Evolutionary conservation across 2,797 vertebrate genomes (phyloP).

Genomic region (Poeciliopsis presidionis): DNA sequence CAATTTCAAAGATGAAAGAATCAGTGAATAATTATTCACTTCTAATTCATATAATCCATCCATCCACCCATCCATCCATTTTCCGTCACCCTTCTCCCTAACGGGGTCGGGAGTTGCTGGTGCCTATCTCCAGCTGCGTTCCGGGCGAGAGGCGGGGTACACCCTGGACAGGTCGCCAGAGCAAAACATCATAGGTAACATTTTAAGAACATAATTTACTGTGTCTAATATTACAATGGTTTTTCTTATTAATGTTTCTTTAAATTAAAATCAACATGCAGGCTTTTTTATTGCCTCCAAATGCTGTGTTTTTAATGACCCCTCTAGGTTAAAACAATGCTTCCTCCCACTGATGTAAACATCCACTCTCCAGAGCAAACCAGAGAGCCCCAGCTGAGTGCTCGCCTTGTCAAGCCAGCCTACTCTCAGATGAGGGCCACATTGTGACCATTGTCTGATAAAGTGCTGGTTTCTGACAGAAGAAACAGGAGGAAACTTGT

Average conservation of each 20-base stretch:
- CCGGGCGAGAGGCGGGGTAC: too few species aligned
- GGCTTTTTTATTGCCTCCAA: slow-evolving; percentile 9
- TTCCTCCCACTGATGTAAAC: slow-evolving; percentile 79
- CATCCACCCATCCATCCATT: too few species aligned
- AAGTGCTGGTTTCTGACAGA: slow-evolving; percentile 74
- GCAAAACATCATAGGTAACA: neutral
- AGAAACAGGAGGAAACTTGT: slow-evolving; percentile 77
- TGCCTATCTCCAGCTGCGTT: too few species aligned
- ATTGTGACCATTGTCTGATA: slow-evolving; percentile 81
- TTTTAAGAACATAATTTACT: neutral
- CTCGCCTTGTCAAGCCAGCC: slow-evolving; percentile 72
- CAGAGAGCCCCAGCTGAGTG: slow-evolving; percentile 73
- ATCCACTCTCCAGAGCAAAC: slow-evolving; percentile 80
- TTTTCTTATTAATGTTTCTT: neutral
- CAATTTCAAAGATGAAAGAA: neutral
- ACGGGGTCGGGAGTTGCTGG: too few species aligned
- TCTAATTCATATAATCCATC: neutral
- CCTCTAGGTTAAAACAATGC: slow-evolving; percentile 83
- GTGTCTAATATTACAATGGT: neutral
- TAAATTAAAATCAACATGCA: neutral
- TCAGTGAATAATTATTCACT: neutral
- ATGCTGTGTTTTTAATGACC: slow-evolving; percentile 31
- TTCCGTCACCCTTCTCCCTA: too few species aligned
- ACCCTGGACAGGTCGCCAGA: too few species aligned
- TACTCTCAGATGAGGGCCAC: slow-evolving; percentile 80